Percentiles rank a stretch among this genome's conserved stretches.
phyloP scores from a whole-genome alignment of 1,140 invertebrate species.

The Reticulitermes speratus region DNA sequence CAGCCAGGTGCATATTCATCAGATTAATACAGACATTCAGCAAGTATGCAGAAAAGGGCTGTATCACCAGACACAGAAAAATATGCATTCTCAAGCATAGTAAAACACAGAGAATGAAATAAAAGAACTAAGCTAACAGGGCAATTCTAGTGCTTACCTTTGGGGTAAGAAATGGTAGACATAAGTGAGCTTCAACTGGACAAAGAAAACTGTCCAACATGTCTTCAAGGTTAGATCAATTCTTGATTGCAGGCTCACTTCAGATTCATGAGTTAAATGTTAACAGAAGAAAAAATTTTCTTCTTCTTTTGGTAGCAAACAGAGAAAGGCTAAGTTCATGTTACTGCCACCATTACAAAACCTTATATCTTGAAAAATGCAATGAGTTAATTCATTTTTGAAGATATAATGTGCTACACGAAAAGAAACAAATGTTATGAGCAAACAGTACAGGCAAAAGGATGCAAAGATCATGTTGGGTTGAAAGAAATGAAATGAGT shows the following conservation, averaged over 20 bases:
- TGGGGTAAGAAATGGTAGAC: neutral
- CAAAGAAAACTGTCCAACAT: neutral
- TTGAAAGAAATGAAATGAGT: neutral
- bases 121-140: neutral
- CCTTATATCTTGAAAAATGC: neutral
- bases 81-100: neutral
- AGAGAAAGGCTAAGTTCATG: neutral
- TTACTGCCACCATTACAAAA: neutral
- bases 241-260: neutral
- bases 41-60: too few relatives aligned
- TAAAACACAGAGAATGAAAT: neutral
- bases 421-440: neutral
- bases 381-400: neutral
- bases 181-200: neutral
- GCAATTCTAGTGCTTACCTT: neutral
- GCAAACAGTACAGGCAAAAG: conserved; percentile 10
- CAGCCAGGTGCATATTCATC: too few relatives aligned
- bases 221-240: neutral
- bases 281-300: neutral
- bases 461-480: neutral
- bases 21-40: too few relatives aligned
- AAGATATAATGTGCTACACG: neutral
- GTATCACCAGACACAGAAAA: too few relatives aligned
- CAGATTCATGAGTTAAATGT: conserved; percentile 2
- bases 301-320: neutral